Evolutionary conservation across 1,140 invertebrate genomes (phyloP).

Genomic region (Nautilus pompilius): DNA sequence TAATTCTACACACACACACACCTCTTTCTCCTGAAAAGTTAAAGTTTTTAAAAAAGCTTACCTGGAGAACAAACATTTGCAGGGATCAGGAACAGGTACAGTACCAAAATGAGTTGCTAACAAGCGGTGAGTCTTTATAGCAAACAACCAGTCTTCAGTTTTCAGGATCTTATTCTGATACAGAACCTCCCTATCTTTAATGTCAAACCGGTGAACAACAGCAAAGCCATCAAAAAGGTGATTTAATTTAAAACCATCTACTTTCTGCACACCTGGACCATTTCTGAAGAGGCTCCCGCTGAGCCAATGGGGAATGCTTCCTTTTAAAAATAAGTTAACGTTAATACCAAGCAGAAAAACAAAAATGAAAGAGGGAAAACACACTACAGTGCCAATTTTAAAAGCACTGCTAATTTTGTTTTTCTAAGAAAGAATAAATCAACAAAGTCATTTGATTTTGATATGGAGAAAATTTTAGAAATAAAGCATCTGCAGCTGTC

Average conservation of each 20-base stretch:
- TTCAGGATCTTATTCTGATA: slow-evolving; percentile 79
- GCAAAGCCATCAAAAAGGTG: slow-evolving; percentile 87
- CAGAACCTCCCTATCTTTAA: slow-evolving; percentile 34
- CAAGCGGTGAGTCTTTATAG: slow-evolving; percentile 72
- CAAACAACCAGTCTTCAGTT: slow-evolving; percentile 71
- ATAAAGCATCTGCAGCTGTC: too few relatives aligned
- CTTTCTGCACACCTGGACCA: slow-evolving; percentile 76
- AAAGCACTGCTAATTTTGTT: too few relatives aligned
- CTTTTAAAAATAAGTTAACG: slow-evolving; percentile 57
- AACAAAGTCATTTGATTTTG: too few relatives aligned
- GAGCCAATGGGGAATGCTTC: slow-evolving; percentile 73
- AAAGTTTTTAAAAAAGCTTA: too few relatives aligned
- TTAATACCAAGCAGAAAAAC: too few relatives aligned
- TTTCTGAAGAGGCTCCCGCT: slow-evolving; percentile 76
- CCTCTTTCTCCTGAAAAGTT: too few relatives aligned
- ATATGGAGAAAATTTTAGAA: too few relatives aligned
- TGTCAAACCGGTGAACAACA: slow-evolving; percentile 71
- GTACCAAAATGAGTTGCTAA: slow-evolving; percentile 85
- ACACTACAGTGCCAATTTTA: too few relatives aligned
- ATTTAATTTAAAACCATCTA: slow-evolving; percentile 72
- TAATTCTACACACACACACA: too few relatives aligned
- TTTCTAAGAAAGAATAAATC: too few relatives aligned
- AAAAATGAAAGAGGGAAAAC: too few relatives aligned
- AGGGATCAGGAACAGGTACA: slow-evolving; percentile 59
- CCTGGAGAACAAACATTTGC: slow-evolving; percentile 51